Base-by-base conservation (phyloP, 2,888 invertebrate species). In the Drosophila peninsularis region DNA sequence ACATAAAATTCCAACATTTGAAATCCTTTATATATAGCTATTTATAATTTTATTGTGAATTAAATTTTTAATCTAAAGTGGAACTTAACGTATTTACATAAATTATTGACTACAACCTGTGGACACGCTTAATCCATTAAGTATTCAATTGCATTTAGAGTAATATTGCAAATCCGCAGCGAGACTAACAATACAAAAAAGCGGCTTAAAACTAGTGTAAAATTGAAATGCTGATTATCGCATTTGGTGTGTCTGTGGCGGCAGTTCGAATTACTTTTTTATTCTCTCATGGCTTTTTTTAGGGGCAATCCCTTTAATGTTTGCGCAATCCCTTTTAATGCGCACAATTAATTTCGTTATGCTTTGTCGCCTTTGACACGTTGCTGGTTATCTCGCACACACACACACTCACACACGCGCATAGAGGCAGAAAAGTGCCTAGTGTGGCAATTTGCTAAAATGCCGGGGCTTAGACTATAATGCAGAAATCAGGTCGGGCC, bases 281-380 rank as follows among this genome's bases (percentile, higher is more conserved):
- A 11, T 14, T 21, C 19, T 21, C 10, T 5, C 49, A 17, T 42
- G 30, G 14, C 36, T 21, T 36, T 19, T 36, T 19, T 27, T 55
- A 14, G 44, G 27, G 42, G 55, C 66, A 84, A 87, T 87, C 84
- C 82, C 63, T 75, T 87, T 84, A 81, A 88, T 88, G 78, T 77
- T 72, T 63, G 64, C 75, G 61, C 74, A 86, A 86, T 88, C 83
- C 82, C 78, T 73, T 82, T 85, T 85, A 86, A 86, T 86, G 72
- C 86, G 82, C 78, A 72, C 89, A 86, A 86, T 89, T 89, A 89
- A 86, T 89, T 88, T 85, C 75, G 80, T 75, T 80, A 75, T 86
- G 83, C 89, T 87, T 84, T 84, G 87, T 70, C 89, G 89, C 84
- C 80, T 78, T 78, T 83, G 78, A 80, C 67, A 69, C 63, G 68